Conservation (phyloP, 2,888 invertebrate species). For the Coecobrya sp. region DNA sequence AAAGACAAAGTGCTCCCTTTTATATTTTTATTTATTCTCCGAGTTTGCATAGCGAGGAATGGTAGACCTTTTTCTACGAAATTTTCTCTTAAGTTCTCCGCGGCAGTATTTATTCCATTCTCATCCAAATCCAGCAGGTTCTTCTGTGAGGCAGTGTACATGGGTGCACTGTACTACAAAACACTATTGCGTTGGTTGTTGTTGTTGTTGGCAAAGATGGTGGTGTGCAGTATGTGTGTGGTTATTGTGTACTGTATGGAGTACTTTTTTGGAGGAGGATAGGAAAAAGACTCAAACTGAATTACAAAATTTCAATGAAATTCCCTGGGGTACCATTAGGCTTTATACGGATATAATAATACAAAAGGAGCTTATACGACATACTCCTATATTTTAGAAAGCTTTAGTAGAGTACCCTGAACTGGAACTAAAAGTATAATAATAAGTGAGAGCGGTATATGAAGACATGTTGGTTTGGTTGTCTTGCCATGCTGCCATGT, state of each 20-base stretch:
- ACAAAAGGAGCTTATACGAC: not conserved
- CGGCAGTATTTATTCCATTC: not conserved
- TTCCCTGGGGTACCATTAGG: constrained; percentile 72
- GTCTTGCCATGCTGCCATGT: not conserved
- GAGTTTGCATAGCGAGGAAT: too few species aligned
- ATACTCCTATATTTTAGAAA: not conserved
- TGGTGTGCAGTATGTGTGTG: too few species aligned
- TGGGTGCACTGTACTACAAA: not conserved
- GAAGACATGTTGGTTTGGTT: too few species aligned
- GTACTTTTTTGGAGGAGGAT: not conserved
- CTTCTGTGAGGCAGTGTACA: too few species aligned
- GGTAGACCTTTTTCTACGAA: not conserved
- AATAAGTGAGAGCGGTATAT: too few species aligned
- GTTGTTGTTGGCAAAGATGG: not conserved
- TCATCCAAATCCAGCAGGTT: not conserved
- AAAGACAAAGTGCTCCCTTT: constrained; percentile 32
- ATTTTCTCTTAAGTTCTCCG: not conserved
- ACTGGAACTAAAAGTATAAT: not conserved
- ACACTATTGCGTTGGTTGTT: not conserved
- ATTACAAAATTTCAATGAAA: constrained; percentile 75
- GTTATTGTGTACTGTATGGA: not conserved
- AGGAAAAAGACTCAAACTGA: constrained; percentile 51
- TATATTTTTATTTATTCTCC: not conserved
- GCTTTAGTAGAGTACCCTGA: not conserved
- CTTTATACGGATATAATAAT: constrained; percentile 18